phyloP scores from a whole-genome alignment of 2,888 invertebrate genomes.

The Silvanus unidentatus region DNA sequence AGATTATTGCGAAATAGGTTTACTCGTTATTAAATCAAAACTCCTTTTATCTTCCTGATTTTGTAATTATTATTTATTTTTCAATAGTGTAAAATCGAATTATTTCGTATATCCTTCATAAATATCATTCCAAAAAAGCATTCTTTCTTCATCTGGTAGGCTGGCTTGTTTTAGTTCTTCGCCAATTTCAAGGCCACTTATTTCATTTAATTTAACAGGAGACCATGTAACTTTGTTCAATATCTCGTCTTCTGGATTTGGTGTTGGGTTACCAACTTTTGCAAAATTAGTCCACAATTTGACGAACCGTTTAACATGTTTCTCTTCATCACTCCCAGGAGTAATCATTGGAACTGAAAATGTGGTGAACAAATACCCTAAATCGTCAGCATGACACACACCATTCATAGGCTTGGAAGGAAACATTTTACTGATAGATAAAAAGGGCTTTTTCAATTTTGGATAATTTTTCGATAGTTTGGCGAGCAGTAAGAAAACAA shows the following conservation, averaged over 20 bases:
- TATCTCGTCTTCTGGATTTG: slow-evolving; percentile 21
- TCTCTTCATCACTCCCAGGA: slow-evolving; percentile 28
- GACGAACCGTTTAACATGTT: slow-evolving; percentile 31
- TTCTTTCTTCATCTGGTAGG: slow-evolving; percentile 32
- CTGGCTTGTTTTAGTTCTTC: slow-evolving; percentile 24
- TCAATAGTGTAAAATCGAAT: too few species aligned
- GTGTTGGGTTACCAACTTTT: slow-evolving; percentile 33
- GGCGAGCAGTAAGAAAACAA: slow-evolving; percentile 24
- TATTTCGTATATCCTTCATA: slow-evolving; percentile 23
- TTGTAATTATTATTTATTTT: too few species aligned
- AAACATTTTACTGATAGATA: slow-evolving; percentile 17
- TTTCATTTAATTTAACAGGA: slow-evolving; percentile 24
- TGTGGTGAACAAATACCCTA: slow-evolving; percentile 33
- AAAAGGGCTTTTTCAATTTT: slow-evolving; percentile 18
- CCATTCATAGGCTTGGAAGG: slow-evolving; percentile 24
- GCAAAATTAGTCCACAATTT: slow-evolving; percentile 41
- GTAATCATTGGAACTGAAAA: slow-evolving; percentile 23
- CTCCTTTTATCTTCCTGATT: too few species aligned
- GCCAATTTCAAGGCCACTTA: slow-evolving; percentile 34
- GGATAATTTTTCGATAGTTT: slow-evolving; percentile 24
- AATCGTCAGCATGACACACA: slow-evolving; percentile 37
- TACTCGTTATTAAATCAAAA: too few species aligned
- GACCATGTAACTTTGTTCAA: slow-evolving; percentile 32
- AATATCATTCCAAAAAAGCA: slow-evolving; percentile 36
- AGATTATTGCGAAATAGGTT: too few species aligned